phyloP scores from a whole-genome alignment of 2,113 vertebrate genomes.

The Tragelaphus imberbis region DNA sequence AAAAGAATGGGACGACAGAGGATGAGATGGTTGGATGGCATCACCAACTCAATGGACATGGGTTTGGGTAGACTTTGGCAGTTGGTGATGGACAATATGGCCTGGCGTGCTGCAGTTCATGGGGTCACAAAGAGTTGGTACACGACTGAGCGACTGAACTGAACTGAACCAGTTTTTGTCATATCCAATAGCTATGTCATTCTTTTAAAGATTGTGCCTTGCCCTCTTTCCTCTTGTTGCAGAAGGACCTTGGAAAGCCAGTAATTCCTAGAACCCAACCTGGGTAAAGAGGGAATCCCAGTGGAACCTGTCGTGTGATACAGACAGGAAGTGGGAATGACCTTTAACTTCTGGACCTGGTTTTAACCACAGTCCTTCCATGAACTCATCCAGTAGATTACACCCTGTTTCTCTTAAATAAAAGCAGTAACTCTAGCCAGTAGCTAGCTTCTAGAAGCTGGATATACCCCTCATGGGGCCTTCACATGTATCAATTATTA shows the following conservation, averaged over 20 bases:
- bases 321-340: not conserved
- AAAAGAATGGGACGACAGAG: not conserved
- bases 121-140: not conserved
- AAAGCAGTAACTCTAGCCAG: not conserved
- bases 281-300: not conserved
- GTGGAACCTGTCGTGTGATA: not conserved
- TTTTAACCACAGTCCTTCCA: not conserved
- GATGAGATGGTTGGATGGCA: not conserved
- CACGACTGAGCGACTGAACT: not conserved
- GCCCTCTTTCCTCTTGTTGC: not conserved
- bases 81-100: not conserved
- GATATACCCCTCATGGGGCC: fast-evolving
- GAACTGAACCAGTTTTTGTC: not conserved
- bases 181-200: not conserved
- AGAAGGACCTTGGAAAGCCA: not conserved
- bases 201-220: not conserved
- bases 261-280: not conserved
- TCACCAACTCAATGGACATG: not conserved
- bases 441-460: not conserved
- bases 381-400: slow-evolving; percentile 38
- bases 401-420: not conserved
- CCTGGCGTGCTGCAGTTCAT: not conserved
- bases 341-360: not conserved
- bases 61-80: not conserved
- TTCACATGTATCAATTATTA: not conserved